Percentiles rank a stretch among this genome's conserved stretches.
Evolutionary conservation across 2,113 vertebrate species (phyloP).

Genomic region (Sardina pilchardus): DNA sequence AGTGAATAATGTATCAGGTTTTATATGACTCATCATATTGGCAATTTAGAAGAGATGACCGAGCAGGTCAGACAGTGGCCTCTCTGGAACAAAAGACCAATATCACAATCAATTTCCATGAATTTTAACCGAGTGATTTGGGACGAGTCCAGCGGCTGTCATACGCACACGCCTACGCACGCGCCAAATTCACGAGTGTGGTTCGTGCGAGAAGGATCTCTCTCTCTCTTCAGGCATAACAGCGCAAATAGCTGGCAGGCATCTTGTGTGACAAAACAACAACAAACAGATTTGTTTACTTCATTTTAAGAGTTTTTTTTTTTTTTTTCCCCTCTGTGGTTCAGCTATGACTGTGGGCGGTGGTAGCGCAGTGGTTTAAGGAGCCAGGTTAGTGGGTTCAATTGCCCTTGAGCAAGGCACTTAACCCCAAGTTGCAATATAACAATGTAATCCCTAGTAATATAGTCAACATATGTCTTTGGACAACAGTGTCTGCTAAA

Average conservation of each 20-base stretch:
- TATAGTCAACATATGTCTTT: no score
- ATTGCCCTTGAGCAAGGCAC: no score
- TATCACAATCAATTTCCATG: neutral
- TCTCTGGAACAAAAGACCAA: neutral
- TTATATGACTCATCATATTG: conserved; percentile 22
- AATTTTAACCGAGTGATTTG: conserved; percentile 11
- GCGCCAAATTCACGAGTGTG: neutral
- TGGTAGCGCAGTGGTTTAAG: no score
- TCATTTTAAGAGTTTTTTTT: neutral
- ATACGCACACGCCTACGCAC: neutral
- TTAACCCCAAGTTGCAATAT: no score
- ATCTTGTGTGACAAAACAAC: neutral
- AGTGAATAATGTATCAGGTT: conserved; percentile 31
- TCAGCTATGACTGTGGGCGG: neutral
- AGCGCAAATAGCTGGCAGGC: neutral
- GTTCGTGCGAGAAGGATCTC: no score
- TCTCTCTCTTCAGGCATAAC: neutral
- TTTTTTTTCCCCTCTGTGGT: neutral
- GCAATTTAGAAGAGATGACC: neutral
- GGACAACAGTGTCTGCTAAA: no score
- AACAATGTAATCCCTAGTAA: no score
- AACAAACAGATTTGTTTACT: neutral
- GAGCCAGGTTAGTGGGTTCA: no score
- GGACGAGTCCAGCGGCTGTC: neutral
- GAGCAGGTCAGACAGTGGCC: neutral